phyloP scores from a whole-genome alignment of 2,113 vertebrate genomes.

The Myiopsitta monachus region DNA sequence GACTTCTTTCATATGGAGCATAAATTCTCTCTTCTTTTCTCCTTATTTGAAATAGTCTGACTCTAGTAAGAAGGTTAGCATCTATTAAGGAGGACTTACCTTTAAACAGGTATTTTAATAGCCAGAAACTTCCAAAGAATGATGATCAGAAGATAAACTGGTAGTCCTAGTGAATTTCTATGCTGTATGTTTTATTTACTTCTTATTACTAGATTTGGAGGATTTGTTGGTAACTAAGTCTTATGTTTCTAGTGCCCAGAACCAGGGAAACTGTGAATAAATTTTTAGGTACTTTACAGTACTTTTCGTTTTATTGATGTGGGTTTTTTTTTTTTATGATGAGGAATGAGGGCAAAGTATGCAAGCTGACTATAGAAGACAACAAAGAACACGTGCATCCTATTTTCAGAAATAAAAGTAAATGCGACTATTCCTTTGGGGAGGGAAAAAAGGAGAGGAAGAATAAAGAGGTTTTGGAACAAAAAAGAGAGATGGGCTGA shows the following conservation, averaged over 20 bases:
- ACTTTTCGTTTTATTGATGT: not conserved
- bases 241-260: not conserved
- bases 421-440: not conserved
- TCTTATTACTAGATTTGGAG: not conserved
- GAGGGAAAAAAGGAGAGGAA: not conserved
- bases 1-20: not conserved
- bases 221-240: not conserved
- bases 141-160: not conserved
- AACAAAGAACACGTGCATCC: not conserved
- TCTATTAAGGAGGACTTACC: not conserved
- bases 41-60: not conserved
- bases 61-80: not conserved
- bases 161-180: not conserved
- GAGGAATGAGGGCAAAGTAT: not conserved
- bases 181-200: not conserved
- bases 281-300: not conserved
- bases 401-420: constrained; percentile 7
- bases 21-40: not conserved
- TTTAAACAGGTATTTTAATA: not conserved
- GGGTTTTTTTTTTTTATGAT: not conserved
- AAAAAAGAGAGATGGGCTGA: not conserved
- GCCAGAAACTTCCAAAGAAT: not conserved
- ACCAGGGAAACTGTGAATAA: not conserved
- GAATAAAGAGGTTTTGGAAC: not conserved
- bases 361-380: not conserved